Percentiles rank a stretch among this genome's conserved stretches.
Evolutionary conservation across 1,140 invertebrate species (phyloP).

Genomic region (Bathynomus jamesi): DNA sequence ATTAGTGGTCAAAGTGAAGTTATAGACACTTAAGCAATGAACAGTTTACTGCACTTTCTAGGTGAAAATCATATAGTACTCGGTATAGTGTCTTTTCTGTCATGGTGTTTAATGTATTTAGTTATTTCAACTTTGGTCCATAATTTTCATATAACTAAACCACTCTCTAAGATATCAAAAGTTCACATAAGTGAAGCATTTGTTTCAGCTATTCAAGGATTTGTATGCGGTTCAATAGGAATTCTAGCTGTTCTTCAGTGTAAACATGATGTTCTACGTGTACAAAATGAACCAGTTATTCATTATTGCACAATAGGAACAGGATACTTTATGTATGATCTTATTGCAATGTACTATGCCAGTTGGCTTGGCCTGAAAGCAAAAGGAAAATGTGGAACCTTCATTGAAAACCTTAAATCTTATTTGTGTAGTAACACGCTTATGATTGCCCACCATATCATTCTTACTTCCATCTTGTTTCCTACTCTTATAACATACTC

Average conservation of each 20-base stretch:
- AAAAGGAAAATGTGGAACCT: not conserved
- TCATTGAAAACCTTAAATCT: not conserved
- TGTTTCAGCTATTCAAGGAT: constrained; percentile 34
- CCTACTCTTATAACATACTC: constrained; percentile 28
- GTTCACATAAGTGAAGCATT: constrained; percentile 27
- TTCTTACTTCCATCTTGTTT: constrained; percentile 22
- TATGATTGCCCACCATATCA: constrained; percentile 32
- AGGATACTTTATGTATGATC: constrained; percentile 33
- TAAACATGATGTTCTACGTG: constrained; percentile 21
- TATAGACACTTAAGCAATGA: not conserved
- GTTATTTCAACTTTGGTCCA: not conserved
- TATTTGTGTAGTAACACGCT: constrained; percentile 21
- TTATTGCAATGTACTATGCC: constrained; percentile 30
- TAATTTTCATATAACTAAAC: not conserved
- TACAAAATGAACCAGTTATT: constrained; percentile 20
- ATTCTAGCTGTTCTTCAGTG: constrained; percentile 17
- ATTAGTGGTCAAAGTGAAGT: too few relatives aligned
- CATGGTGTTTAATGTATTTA: not conserved
- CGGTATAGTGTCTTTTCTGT: not conserved
- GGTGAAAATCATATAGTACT: not conserved
- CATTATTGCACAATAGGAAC: constrained; percentile 30
- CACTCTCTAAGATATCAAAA: not conserved
- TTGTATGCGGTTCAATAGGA: constrained; percentile 22
- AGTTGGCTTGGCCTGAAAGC: not conserved
- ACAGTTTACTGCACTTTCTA: not conserved